These are phyloP conservation scores for Pentamera pediparva DNA, from an alignment of 53 echinoderm and acorn worm species.

Conservation along the genomic window DNA sequence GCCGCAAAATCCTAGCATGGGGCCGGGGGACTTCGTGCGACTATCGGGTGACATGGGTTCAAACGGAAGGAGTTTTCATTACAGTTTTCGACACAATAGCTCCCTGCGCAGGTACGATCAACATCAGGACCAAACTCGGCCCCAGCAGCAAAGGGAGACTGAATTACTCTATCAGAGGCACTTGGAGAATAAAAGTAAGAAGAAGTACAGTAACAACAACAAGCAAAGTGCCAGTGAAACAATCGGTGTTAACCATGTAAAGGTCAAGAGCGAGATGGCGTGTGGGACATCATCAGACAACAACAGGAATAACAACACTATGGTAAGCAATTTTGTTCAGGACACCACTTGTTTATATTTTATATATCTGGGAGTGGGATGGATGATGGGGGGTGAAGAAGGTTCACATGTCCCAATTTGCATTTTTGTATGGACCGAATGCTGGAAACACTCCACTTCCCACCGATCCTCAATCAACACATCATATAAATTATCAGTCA, in stretches of 20 bases:
- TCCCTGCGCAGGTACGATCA: conserved; percentile 15
- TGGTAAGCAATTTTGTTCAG: neutral
- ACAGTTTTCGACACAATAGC: conserved; percentile 12
- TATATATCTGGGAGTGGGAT: no score
- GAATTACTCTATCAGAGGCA: conserved; percentile 20
- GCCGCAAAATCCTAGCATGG: conserved; percentile 27
- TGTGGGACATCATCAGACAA: conserved; percentile 8
- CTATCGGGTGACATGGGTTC: neutral
- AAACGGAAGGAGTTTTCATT: conserved; percentile 27
- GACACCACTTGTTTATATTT: no score
- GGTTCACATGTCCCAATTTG: no score
- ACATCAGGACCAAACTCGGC: conserved; percentile 25
- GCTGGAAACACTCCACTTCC: no score
- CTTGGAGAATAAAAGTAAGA: conserved; percentile 30
- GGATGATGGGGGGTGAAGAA: no score
- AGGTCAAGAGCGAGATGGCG: conserved; percentile 30
- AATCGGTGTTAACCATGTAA: conserved; percentile 15
- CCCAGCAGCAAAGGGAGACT: conserved; percentile 21
- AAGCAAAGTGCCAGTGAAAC: neutral
- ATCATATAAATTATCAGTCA: no score
- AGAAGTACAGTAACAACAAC: conserved; percentile 22
- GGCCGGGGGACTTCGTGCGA: conserved; percentile 16
- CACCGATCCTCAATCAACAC: no score
- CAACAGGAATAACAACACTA: conserved; percentile 16
- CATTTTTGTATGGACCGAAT: no score